Evolutionary conservation across 1,140 invertebrate species (phyloP).

Genomic region (Cydia splendana): DNA sequence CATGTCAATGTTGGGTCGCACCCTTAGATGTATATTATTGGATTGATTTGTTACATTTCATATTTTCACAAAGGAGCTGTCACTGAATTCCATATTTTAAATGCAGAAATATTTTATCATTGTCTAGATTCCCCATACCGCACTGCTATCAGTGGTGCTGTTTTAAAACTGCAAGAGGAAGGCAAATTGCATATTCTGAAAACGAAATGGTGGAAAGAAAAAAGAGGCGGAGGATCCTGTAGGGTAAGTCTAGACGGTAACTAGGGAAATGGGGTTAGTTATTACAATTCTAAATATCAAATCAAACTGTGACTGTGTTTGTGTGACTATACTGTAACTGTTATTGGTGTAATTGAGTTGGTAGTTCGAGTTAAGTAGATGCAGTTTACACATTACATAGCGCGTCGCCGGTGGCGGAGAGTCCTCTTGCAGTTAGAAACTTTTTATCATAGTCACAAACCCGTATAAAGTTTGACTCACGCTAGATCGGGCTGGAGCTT

Average conservation of each 20-base stretch:
- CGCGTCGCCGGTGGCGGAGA: too few species aligned
- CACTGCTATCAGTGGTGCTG: conserved; percentile 92
- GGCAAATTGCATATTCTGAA: conserved; percentile 95
- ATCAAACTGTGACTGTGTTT: neutral
- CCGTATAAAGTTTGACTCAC: too few species aligned
- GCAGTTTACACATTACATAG: too few species aligned
- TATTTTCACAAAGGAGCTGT: too few species aligned
- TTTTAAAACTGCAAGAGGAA: conserved; percentile 95
- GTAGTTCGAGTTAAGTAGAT: too few species aligned
- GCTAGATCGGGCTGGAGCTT: too few species aligned
- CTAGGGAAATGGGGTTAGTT: neutral
- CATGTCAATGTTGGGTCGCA: too few species aligned
- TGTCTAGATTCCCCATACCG: conserved; percentile 90
- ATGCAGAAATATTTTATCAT: conserved; percentile 33
- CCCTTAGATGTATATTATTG: too few species aligned
- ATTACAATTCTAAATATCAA: neutral
- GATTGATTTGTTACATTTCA: too few species aligned
- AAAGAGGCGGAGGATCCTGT: conserved; percentile 90
- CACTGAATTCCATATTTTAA: too few species aligned
- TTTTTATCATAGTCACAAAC: too few species aligned
- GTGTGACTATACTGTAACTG: neutral
- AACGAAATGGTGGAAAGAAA: conserved; percentile 97
- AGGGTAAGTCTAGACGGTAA: conserved; percentile 81
- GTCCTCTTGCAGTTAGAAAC: too few species aligned
- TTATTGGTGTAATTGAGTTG: neutral